phyloP scores from a whole-genome alignment of 2,888 invertebrate genomes.

The Campaea margaritaria region DNA sequence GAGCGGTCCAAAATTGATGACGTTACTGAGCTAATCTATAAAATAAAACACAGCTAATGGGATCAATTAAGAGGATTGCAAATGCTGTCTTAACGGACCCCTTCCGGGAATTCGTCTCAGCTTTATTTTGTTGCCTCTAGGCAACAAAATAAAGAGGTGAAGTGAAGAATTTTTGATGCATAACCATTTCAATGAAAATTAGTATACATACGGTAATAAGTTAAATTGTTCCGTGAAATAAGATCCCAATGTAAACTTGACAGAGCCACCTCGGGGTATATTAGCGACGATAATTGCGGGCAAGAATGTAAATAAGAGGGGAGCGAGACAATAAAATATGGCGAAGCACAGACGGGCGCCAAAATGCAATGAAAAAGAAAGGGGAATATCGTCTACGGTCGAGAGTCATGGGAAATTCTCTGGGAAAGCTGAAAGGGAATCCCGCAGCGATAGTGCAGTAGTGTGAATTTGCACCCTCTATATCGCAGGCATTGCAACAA shows the following conservation, averaged over 20 bases:
- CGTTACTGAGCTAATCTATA: constrained; percentile 34
- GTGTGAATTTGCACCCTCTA: constrained; percentile 60
- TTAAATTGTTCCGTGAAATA: constrained; percentile 39
- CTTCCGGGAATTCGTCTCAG: constrained; percentile 24
- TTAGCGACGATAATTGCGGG: constrained; percentile 41
- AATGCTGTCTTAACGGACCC: constrained; percentile 26
- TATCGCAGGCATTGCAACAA: constrained; percentile 52
- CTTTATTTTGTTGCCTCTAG: constrained; percentile 24
- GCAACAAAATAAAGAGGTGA: constrained; percentile 18
- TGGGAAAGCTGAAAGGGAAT: constrained; percentile 75
- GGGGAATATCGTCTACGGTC: constrained; percentile 54
- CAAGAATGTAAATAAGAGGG: constrained; percentile 47
- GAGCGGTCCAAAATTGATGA: constrained; percentile 41
- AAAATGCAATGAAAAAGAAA: constrained; percentile 56
- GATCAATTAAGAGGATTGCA: constrained; percentile 39
- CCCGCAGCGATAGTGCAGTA: too few relatives aligned
- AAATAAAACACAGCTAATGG: constrained; percentile 41
- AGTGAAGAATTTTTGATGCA: constrained; percentile 26
- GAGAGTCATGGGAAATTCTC: constrained; percentile 73
- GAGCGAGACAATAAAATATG: constrained; percentile 45
- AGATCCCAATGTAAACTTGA: constrained; percentile 41
- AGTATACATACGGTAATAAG: constrained; percentile 29
- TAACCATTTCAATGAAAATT: constrained; percentile 31
- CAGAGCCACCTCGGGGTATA: constrained; percentile 31
- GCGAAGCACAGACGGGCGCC: constrained; percentile 63